Evolutionary conservation across 2,888 invertebrate species (phyloP).

Genomic region (Timema podura): DNA sequence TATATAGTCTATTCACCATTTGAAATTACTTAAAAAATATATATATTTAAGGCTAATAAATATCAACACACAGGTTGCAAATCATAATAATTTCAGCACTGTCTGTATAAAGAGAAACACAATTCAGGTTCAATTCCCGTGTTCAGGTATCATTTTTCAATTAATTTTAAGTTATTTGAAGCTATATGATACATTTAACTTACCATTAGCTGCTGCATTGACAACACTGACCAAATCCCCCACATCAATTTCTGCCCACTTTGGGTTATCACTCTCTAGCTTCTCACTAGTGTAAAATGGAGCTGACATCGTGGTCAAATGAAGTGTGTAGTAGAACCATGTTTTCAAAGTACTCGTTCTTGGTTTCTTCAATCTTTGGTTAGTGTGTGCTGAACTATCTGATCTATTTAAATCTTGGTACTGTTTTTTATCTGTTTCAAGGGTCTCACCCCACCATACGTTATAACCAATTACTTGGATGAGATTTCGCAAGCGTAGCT

Average conservation of each 20-base stretch:
- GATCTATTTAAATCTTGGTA: not conserved
- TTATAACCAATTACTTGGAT: slow-evolving; percentile 69
- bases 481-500: slow-evolving; percentile 73
- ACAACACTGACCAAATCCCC: slow-evolving; percentile 38
- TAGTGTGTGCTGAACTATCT: slow-evolving; percentile 12
- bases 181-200: too few species aligned
- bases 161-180: too few species aligned
- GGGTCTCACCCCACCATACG: slow-evolving; percentile 39
- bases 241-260: slow-evolving; percentile 73
- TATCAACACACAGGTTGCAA: too few species aligned
- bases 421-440: not conserved
- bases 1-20: too few species aligned
- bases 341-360: slow-evolving; percentile 13
- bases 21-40: too few species aligned
- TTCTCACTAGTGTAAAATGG: slow-evolving; percentile 82
- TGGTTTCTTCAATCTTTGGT: not conserved
- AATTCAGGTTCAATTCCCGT: too few species aligned
- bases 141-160: too few species aligned
- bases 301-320: slow-evolving; percentile 74
- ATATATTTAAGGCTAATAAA: too few species aligned
- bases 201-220: slow-evolving; percentile 25
- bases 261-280: slow-evolving; percentile 65
- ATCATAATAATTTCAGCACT: too few species aligned
- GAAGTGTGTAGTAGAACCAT: slow-evolving; percentile 73
- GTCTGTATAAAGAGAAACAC: too few species aligned